Base-by-base conservation (phyloP, 2,113 vertebrate genomes). In the Ibidorhyncha struthersii region DNA sequence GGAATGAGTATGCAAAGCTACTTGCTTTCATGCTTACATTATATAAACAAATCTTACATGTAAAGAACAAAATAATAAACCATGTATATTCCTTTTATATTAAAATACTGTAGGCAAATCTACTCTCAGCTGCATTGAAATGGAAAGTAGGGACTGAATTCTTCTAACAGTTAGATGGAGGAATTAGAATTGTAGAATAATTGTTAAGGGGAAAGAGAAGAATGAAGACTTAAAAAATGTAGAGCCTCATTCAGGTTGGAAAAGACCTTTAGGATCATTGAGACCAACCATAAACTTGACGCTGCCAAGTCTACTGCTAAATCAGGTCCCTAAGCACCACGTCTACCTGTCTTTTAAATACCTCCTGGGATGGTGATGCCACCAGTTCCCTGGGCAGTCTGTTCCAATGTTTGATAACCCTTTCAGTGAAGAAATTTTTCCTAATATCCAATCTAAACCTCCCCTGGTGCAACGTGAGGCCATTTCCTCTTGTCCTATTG, bases 11-110 rank as follows among this genome's bases (percentile, higher is more conserved):
- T 10, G 30, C 30, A 72, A 91, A 91, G 50, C 27, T 88, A 66
- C 70, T 89, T 92, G 76, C 9, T 89, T 89, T 90, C 84, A 76
- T 65, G 38, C 32, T 91, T 87, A 92, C 17, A 14, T 62, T 61
- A 69, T 25, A 71, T 58, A 87, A 96, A 70, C 25, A 73, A 77
- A 70, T 56, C 22, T 74, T 86, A 52, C 11, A 9, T 13, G 36
- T 65, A 52, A 71, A 72, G 61, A 62, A 65, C 45, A 86, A 92
- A 71, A 41, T 26, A 59, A 79, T 58, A 78, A 90, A 30, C 17
- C 3, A 20, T 34, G 9, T 36, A 15, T 38, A 69, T 82, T 91
- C 15, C 25, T 91, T 78, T 86, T 25, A 27, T 62, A 30, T 47
- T 69, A 61, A 76, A 94, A 61, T 65, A 40, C 41, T 45, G 38